phyloP scores from a whole-genome alignment of 2,888 invertebrate species.

The Platycheirus rosarum region DNA sequence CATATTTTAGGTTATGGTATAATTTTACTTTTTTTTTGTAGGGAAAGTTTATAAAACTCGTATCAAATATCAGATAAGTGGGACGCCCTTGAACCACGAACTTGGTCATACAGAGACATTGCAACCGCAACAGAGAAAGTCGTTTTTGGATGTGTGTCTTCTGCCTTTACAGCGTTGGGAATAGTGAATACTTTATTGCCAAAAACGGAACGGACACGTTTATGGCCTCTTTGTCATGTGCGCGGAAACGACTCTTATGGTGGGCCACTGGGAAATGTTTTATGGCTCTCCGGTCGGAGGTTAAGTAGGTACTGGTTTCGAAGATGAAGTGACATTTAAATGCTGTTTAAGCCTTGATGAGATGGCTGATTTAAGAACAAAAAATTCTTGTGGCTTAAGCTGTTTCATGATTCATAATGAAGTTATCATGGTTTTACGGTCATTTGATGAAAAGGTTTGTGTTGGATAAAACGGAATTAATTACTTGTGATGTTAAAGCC shows the following conservation, averaged over 20 bases:
- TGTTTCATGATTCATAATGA: neutral
- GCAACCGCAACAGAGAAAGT: slow-evolving; percentile 45
- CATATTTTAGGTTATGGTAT: slow-evolving; percentile 19
- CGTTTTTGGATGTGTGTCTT: slow-evolving; percentile 9
- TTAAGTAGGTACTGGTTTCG: slow-evolving; percentile 53
- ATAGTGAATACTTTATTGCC: slow-evolving; percentile 38
- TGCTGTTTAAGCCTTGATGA: slow-evolving; percentile 25
- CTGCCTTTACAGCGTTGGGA: neutral
- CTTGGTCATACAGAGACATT: slow-evolving; percentile 18
- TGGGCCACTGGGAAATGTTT: neutral
- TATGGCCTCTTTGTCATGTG: slow-evolving; percentile 53
- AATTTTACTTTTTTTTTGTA: neutral
- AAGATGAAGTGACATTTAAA: slow-evolving; percentile 52
- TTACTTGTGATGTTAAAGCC: too few species aligned
- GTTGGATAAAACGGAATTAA: too few species aligned
- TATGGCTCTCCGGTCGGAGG: slow-evolving; percentile 43
- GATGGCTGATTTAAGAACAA: too few species aligned
- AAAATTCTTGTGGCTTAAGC: slow-evolving; percentile 11
- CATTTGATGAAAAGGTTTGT: too few species aligned
- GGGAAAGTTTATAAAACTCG: slow-evolving; percentile 43
- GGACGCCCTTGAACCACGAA: slow-evolving; percentile 68
- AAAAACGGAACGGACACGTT: slow-evolving; percentile 55
- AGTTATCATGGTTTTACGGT: slow-evolving; percentile 7
- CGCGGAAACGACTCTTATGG: slow-evolving; percentile 29
- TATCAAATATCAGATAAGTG: slow-evolving; percentile 39